These are phyloP conservation scores for Vesta saturnalis DNA, from an alignment of 2,888 invertebrate species.

Conservation along the genomic window DNA sequence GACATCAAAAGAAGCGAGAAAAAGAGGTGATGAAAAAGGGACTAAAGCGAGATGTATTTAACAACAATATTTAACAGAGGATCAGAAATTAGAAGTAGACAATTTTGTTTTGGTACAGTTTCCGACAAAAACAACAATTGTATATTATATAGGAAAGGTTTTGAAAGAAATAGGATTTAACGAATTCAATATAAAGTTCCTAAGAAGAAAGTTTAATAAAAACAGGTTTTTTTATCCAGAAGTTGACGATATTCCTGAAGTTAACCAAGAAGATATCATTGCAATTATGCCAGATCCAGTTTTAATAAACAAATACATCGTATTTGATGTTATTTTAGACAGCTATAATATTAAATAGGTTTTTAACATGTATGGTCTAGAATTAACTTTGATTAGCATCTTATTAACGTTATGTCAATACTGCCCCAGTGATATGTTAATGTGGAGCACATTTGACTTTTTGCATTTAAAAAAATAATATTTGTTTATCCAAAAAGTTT, in stretches of 20 bases:
- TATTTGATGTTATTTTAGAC: not conserved
- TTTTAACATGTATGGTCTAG: constrained; percentile 2
- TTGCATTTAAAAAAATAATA: not conserved
- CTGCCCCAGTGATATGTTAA: not conserved
- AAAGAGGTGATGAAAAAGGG: not conserved
- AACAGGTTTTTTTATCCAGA: constrained; percentile 2
- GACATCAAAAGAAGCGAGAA: not conserved
- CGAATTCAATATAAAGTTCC: not conserved
- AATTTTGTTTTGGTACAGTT: not conserved
- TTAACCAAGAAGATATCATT: not conserved
- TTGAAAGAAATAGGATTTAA: not conserved
- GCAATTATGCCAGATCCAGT: not conserved
- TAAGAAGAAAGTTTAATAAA: not conserved
- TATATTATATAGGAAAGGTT: not conserved
- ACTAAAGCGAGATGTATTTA: not conserved
- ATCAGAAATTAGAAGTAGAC: not conserved
- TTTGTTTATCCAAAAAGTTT: not conserved
- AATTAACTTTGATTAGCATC: not conserved
- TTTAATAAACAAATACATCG: not conserved
- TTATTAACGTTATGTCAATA: not conserved
- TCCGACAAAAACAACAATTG: not conserved
- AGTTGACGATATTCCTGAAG: constrained; percentile 4
- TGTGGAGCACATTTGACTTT: not conserved
- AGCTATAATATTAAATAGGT: not conserved
- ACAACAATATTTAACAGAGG: not conserved